Percentiles rank a stretch among this genome's conserved stretches.
Conservation (phyloP, 2,113 vertebrate genomes). For the Nothobranchius kuhntae region DNA sequence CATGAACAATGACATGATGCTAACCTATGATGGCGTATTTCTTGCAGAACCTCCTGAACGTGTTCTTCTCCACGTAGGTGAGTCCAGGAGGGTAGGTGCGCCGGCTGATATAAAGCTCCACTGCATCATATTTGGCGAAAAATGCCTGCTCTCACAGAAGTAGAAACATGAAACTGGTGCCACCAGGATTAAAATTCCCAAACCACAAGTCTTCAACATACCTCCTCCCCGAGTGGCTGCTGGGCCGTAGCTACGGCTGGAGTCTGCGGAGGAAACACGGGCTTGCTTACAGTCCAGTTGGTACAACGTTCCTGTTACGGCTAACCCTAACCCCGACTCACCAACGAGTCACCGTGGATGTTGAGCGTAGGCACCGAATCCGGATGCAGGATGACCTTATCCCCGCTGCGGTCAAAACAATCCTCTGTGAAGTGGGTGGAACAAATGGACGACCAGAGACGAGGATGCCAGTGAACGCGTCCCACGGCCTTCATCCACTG, state of each 20-base stretch:
- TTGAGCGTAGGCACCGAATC: slow-evolving; percentile 63
- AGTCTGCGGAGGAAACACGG: slow-evolving; percentile 11
- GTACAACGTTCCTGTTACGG: no score
- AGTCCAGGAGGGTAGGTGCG: slow-evolving; percentile 65
- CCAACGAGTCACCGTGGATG: slow-evolving; percentile 42
- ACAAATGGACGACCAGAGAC: slow-evolving; percentile 65
- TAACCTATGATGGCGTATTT: slow-evolving; percentile 63
- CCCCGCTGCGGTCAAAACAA: slow-evolving; percentile 55
- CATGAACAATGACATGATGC: neutral
- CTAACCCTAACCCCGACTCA: slow-evolving; percentile 8
- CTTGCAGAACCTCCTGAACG: slow-evolving; percentile 74
- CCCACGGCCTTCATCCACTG: slow-evolving; percentile 65
- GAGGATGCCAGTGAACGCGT: slow-evolving; percentile 63
- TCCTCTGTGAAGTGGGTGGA: slow-evolving; percentile 68
- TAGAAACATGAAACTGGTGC: neutral
- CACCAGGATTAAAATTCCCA: neutral
- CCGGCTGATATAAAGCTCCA: slow-evolving; percentile 66
- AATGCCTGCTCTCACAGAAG: slow-evolving; percentile 44
- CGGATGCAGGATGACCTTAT: slow-evolving; percentile 24
- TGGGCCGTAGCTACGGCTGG: neutral
- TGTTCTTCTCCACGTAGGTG: slow-evolving; percentile 74
- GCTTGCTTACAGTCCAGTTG: neutral
- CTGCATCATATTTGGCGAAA: slow-evolving; percentile 71
- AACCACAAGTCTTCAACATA: neutral
- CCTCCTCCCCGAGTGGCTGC: slow-evolving; percentile 23